These are phyloP conservation scores for Euwallacea similis DNA, from an alignment of 1,140 invertebrate species.

Conservation along the genomic window DNA sequence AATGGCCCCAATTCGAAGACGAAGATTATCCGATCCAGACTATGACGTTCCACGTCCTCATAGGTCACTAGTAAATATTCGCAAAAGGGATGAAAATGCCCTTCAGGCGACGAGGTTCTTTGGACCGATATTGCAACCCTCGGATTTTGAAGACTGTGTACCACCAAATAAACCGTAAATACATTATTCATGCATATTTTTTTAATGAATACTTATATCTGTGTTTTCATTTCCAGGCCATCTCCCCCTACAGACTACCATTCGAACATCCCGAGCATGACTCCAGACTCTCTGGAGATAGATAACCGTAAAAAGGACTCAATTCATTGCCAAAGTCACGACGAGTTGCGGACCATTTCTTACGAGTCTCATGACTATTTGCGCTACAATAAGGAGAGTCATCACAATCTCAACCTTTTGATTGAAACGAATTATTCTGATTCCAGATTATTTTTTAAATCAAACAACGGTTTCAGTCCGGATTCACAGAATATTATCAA, in stretches of 20 bases:
- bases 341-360: conserved; percentile 23
- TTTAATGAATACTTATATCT: conserved; percentile 6
- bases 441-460: conserved; percentile 18
- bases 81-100: conserved; percentile 41
- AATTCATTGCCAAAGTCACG: conserved; percentile 9
- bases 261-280: conserved; percentile 39
- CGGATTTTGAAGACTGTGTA: conserved; percentile 2
- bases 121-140: conserved; percentile 41
- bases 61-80: conserved; percentile 43
- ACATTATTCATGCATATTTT: background rate
- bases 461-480: too few relatives aligned
- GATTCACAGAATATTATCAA: too few relatives aligned
- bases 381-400: conserved; percentile 16
- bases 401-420: conserved; percentile 23
- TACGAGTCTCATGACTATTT: conserved; percentile 38
- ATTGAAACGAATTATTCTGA: conserved; percentile 39
- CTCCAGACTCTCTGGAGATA: conserved; percentile 47
- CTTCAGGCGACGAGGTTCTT: conserved; percentile 49
- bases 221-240: conserved; percentile 15
- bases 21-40: conserved; percentile 53
- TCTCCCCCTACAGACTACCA: conserved; percentile 17
- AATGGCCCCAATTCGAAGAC: conserved; percentile 43
- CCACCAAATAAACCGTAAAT: background rate
- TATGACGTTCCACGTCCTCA: conserved; percentile 56
- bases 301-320: conserved; percentile 18